Base-by-base conservation (phyloP, 2,113 vertebrate species). In the Alexandromys fortis region DNA sequence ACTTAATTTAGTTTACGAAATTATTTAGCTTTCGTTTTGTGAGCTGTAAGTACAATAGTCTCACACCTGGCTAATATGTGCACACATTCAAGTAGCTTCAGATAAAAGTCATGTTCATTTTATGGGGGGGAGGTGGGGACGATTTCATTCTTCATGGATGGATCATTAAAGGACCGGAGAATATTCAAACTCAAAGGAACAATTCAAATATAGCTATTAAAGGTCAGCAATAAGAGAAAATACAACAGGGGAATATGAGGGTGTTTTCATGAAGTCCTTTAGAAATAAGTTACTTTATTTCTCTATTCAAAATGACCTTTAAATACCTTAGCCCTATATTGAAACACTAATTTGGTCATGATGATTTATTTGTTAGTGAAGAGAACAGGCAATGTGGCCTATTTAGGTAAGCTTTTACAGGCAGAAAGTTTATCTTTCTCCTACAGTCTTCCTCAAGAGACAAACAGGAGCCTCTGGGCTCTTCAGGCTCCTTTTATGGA, bases 291-390 rank as follows among this genome's bases (percentile, higher is more conserved):
- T 61, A 42, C 45, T 28, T 86, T 93, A 30, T 65, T 75, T 86
- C 38, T 96, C 1, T 87, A 45, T 76, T 91, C 83, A 89, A 83
- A 92, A 30, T 86, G 49, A 85, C 47, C 65, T 92, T 28, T 28
- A 85, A 42, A 92, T 92, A 75, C 45, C 63, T 73, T 89, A 58
- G 67, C 7, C 76, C 81, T 89, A 5, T 52, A 81, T 49, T 81
- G 77, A 85, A 87, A 47, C 89, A 87, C 67, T 90, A 94, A 47
- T 90, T 96, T 96, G 67, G 24, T 70, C 65, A 47, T 78, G 38
- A 83, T 58, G 16, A 61, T 95, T 87, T 92, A 82, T 90, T 91
- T 90, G 30, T 79, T 87, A 55, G 76, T 81, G 42, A 70, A 90
- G 42, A 90, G 33, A 75, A 28, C 63, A 81, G 65, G 26, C 72